phyloP scores from a whole-genome alignment of 2,113 vertebrate genomes.

The Gorsachius goisagi region DNA sequence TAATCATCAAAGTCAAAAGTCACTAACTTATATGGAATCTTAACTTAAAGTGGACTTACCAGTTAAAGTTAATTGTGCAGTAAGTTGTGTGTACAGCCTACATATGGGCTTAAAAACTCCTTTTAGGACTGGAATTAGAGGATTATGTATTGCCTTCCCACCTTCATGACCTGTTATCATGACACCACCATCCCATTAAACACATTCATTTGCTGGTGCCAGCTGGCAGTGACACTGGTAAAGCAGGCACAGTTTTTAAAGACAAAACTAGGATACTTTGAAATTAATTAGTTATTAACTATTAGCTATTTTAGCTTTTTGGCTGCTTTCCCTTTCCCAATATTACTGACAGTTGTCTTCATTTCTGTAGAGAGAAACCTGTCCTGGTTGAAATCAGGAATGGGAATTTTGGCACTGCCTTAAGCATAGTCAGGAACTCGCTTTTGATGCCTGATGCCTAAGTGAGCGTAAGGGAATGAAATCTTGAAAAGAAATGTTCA shows the following conservation, averaged over 20 bases:
- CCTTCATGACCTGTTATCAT: background rate
- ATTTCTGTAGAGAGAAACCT: background rate
- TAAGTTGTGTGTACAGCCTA: background rate
- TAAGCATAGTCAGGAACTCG: background rate
- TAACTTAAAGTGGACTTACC: background rate
- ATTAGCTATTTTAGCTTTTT: background rate
- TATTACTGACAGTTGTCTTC: background rate
- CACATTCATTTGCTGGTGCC: background rate
- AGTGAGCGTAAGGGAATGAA: background rate
- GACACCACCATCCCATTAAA: background rate
- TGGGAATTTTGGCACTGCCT: background rate
- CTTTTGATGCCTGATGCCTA: background rate
- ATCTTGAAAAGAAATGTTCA: background rate
- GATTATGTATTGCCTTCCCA: background rate
- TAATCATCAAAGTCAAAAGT: constrained; percentile 18
- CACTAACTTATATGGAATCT: background rate
- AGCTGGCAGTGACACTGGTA: background rate
- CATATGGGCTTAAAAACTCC: background rate
- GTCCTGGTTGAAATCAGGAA: background rate
- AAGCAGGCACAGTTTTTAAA: background rate
- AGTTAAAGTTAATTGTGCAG: background rate
- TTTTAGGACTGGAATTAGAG: background rate
- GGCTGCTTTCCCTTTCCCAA: background rate
- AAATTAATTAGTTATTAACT: background rate
- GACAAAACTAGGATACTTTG: background rate